Evolutionary conservation across 2,888 invertebrate genomes (phyloP).

Genomic region (Hofmannophila pseudospretella): DNA sequence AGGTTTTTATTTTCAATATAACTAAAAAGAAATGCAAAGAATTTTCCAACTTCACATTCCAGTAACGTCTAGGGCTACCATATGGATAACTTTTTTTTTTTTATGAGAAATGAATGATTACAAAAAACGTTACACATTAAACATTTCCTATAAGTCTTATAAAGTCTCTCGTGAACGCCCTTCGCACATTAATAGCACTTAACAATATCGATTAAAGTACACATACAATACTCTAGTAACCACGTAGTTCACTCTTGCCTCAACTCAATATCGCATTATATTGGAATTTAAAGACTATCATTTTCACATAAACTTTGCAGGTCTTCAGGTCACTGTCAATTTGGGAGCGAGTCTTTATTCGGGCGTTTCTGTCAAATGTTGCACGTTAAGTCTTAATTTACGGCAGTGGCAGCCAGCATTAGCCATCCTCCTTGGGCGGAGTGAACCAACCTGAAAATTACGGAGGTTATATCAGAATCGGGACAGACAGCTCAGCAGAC

Average conservation of each 20-base stretch:
- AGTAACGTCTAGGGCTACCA: constrained; percentile 70
- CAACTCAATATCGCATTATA: constrained; percentile 25
- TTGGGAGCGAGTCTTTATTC: constrained; percentile 38
- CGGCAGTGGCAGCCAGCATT: constrained; percentile 56
- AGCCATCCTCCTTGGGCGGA: constrained; percentile 94
- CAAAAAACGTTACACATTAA: constrained; percentile 75
- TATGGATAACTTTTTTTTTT: constrained; percentile 55
- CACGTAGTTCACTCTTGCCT: constrained; percentile 45
- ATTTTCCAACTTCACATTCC: constrained; percentile 68
- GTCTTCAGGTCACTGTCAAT: constrained; percentile 53
- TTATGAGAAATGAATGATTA: constrained; percentile 71
- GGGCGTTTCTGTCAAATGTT: constrained; percentile 55
- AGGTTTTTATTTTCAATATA: constrained; percentile 68
- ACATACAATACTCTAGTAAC: constrained; percentile 49
- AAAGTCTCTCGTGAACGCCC: constrained; percentile 66
- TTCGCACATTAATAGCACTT: constrained; percentile 65
- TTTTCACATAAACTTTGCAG: constrained; percentile 36
- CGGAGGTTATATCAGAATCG: constrained; percentile 1
- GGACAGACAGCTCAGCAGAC: too few relatives aligned
- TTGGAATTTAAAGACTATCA: constrained; percentile 36
- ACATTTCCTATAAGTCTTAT: constrained; percentile 77
- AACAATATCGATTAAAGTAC: constrained; percentile 49
- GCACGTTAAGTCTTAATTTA: constrained; percentile 62
- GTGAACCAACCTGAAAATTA: constrained; percentile 90
- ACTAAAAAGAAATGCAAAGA: constrained; percentile 76